Evolutionary conservation across 2,797 vertebrate species (phyloP), one percentile per base, ranked within the genome.

Genomic region (Varecia variegata): DNA sequence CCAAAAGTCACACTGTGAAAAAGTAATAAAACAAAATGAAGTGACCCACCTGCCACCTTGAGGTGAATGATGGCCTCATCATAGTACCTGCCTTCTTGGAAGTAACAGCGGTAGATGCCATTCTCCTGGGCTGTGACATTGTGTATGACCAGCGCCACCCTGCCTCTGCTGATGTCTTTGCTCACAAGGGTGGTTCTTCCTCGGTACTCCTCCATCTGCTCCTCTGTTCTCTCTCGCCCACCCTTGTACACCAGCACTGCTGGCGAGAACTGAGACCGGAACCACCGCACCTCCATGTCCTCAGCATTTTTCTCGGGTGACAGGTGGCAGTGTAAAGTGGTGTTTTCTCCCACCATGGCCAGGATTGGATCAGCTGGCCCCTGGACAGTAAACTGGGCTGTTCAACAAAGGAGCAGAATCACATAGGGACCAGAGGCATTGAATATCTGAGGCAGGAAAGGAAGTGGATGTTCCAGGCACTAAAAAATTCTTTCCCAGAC

Each of bases 231-330:
- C 65, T 97, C 90, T 9, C 4, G 70, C 17, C 83, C 13, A 2
- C 58, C 90, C 89, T 87, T 88, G 54, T 97, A 97, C 52, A 97
- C 68, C 0, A 97, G 45, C 40, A 98, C 92, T 0, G 96, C 92
- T 0, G 62, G 88, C 11, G 95, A 96, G 88, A 98, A 96, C 70
- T 73, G 97, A 5, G 92, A 40, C 47, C 93, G 96, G 82, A 97
- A 90, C 97, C 97, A 98, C 1, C 97, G 88, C 38, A 98, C 95
- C 62, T 98, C 97, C 97, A 98, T 97, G 54, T 23, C 56, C 65
- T 94, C 65, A 0, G 97, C 97, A 4, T 68, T 96, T 62, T 56
- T 97, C 92, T 98, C 95, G 0, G 97, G 97, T 1, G 83, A 96
- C 81, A 98, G 93, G 54, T 81, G 88, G 79, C 97, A 98, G 35